Percentiles rank a stretch among this genome's conserved stretches.
phyloP scores from a whole-genome alignment of 2,797 vertebrate species.

The Taenioides sp. region DNA sequence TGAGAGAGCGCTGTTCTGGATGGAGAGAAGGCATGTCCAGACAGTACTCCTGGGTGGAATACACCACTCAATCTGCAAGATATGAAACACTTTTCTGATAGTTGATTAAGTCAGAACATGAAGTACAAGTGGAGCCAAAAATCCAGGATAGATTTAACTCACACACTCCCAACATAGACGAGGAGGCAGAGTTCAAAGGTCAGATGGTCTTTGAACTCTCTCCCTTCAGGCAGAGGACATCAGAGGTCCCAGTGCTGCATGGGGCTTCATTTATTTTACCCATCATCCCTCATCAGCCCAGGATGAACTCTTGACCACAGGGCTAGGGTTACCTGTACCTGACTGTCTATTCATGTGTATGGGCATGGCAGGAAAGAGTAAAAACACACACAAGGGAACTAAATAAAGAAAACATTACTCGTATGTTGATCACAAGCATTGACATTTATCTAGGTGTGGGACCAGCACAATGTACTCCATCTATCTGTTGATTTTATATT shows the following conservation, averaged over 20 bases:
- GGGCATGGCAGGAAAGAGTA: constrained; percentile 35
- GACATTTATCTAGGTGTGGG: background rate
- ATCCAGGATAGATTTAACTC: constrained; percentile 40
- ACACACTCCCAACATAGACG: constrained; percentile 43
- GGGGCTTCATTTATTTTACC: constrained; percentile 75
- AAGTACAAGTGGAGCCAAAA: constrained; percentile 27
- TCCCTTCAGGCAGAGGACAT: constrained; percentile 65
- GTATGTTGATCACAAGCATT: constrained; percentile 6
- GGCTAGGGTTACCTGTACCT: constrained; percentile 78
- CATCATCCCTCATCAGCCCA: constrained; percentile 75
- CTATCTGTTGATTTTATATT: background rate
- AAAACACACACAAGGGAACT: background rate
- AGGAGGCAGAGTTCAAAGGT: constrained; percentile 57
- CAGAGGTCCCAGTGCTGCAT: constrained; percentile 64
- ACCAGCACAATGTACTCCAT: background rate
- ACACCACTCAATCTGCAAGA: constrained; percentile 28
- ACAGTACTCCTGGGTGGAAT: constrained; percentile 49
- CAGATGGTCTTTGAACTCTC: constrained; percentile 66
- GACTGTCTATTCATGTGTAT: constrained; percentile 67
- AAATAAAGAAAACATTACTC: constrained; percentile 22
- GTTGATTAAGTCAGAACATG: constrained; percentile 10
- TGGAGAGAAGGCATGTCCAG: constrained; percentile 56
- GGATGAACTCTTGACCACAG: constrained; percentile 66
- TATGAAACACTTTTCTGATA: constrained; percentile 23
- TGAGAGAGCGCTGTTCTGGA: constrained; percentile 30